A percentile compares a stretch with the other conserved stretches of the same genome.
Evolutionary conservation across 2,797 vertebrate genomes (phyloP).

Genomic region (Trachurus trachurus): DNA sequence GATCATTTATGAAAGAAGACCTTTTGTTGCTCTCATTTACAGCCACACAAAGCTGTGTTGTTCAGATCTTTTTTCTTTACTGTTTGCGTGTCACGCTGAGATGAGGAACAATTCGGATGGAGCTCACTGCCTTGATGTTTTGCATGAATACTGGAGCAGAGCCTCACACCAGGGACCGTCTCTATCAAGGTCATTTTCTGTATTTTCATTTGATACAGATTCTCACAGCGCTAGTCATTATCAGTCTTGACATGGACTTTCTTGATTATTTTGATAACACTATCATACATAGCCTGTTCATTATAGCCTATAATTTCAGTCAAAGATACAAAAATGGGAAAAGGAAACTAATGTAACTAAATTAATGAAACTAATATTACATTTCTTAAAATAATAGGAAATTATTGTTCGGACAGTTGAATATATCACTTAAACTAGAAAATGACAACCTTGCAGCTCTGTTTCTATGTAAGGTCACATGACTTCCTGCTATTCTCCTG

Average conservation of each 20-base stretch:
- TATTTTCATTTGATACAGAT: slow-evolving; percentile 9
- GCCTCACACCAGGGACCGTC: slow-evolving; percentile 2
- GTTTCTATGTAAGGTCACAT: too few relatives aligned
- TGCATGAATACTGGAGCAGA: slow-evolving; percentile 40
- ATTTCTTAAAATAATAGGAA: background rate
- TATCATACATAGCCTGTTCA: background rate
- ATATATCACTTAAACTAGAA: background rate
- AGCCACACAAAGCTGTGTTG: slow-evolving; percentile 35
- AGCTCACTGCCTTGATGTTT: slow-evolving; percentile 41
- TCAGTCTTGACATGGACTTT: background rate
- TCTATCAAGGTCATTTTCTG: slow-evolving; percentile 30
- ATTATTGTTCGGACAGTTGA: background rate
- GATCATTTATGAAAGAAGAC: slow-evolving; percentile 52
- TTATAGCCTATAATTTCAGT: background rate
- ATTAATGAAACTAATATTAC: too few relatives aligned
- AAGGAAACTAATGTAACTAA: too few relatives aligned
- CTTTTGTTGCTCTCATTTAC: slow-evolving; percentile 23
- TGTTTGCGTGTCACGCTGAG: slow-evolving; percentile 48
- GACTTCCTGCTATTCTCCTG: background rate
- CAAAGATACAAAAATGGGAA: background rate
- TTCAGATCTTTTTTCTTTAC: slow-evolving; percentile 31
- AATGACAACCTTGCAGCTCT: background rate
- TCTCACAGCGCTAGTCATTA: background rate
- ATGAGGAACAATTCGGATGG: slow-evolving; percentile 40
- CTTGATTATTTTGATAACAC: slow-evolving; percentile 3